Evolutionary conservation across 2,888 invertebrate species (phyloP), one percentile per base, ranked within the genome.

Genomic region (Ennomos fuscantarius): DNA sequence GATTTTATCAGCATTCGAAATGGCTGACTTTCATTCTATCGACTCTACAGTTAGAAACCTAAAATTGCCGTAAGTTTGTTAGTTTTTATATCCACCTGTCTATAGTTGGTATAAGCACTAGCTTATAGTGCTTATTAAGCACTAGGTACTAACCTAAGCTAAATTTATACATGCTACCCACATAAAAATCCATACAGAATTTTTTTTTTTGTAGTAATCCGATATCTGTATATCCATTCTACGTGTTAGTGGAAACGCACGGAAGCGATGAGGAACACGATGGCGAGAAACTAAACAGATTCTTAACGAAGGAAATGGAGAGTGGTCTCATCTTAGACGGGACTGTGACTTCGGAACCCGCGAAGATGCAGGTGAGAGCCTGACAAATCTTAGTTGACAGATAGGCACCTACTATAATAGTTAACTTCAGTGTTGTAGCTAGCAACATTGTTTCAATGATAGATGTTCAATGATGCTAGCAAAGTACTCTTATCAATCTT

Each of bases 1-100:
- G 91, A 97, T 98, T 65, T 84, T 99, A 39, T 99, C 99, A 5
- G 98, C 99, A 0, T 99, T 97, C 87, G 99, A 99, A 92, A 94
- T 99, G 93, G 96, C 99, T 60, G 99, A 99, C 84, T 92, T 92
- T 9, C 85, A 87, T 40, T 94, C 97, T 0, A 92, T 99, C 73
- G 93, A 93, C n/a, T 93, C 94, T 36, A 94, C 95, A 0, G 92
- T 93, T 0, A 81, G 91, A 41, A 94, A 96, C 76, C 93, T 89
- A 0, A 91, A 90, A 39, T 62, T 91, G n/a, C 76, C 87, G 93
- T 93, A 81, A 89, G 92, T 83, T 49, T 9, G 2, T 10, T 12
- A 33, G n/a, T 3, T 12, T n/a, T 6, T 41, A 37, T 24, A 11
- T 15, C 35, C 24, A 3, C 24, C 24, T 24, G 6, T 6, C 6